A percentile compares a stretch with the other conserved stretches of the same genome.
phyloP scores from a whole-genome alignment of 2,888 invertebrate genomes.

The Chrysodeixis includens region DNA sequence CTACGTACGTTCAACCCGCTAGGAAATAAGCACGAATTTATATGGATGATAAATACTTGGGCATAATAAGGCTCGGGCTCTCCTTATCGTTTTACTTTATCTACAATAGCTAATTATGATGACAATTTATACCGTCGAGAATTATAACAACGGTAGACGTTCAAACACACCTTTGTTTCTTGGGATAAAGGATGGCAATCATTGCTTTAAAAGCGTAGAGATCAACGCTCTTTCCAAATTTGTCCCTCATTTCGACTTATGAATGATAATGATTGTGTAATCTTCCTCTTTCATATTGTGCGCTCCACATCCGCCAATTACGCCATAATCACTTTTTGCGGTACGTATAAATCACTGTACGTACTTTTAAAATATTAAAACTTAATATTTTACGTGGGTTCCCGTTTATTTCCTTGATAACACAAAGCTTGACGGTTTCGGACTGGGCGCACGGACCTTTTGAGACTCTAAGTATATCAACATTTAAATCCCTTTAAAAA shows the following conservation, averaged over 20 bases:
- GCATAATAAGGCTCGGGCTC: neutral
- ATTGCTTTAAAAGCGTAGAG: slow-evolving; percentile 46
- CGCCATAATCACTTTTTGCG: slow-evolving; percentile 8
- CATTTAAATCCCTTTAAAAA: slow-evolving; percentile 37
- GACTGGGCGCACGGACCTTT: slow-evolving; percentile 38
- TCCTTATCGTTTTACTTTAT: slow-evolving; percentile 28
- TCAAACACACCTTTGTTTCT: slow-evolving; percentile 56
- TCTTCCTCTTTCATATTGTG: slow-evolving; percentile 24
- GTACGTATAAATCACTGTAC: slow-evolving; percentile 23
- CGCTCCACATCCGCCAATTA: slow-evolving; percentile 4
- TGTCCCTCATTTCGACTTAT: slow-evolving; percentile 39
- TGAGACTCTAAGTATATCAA: slow-evolving; percentile 34
- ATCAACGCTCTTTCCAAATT: slow-evolving; percentile 41
- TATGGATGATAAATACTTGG: slow-evolving; percentile 20
- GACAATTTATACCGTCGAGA: slow-evolving; percentile 36
- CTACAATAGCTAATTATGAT: slow-evolving; percentile 40
- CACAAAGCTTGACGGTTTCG: slow-evolving; percentile 39
- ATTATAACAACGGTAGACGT: slow-evolving; percentile 50
- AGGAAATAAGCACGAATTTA: slow-evolving; percentile 21
- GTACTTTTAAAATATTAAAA: slow-evolving; percentile 37
- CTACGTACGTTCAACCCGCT: neutral
- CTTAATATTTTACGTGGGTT: slow-evolving; percentile 43
- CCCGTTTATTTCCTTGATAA: slow-evolving; percentile 48
- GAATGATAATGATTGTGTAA: slow-evolving; percentile 31
- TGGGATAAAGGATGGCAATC: slow-evolving; percentile 52